A percentile compares a stretch with the other conserved stretches of the same genome.
Conservation (phyloP, 2,797 vertebrate genomes). For the Staurois parvus region DNA sequence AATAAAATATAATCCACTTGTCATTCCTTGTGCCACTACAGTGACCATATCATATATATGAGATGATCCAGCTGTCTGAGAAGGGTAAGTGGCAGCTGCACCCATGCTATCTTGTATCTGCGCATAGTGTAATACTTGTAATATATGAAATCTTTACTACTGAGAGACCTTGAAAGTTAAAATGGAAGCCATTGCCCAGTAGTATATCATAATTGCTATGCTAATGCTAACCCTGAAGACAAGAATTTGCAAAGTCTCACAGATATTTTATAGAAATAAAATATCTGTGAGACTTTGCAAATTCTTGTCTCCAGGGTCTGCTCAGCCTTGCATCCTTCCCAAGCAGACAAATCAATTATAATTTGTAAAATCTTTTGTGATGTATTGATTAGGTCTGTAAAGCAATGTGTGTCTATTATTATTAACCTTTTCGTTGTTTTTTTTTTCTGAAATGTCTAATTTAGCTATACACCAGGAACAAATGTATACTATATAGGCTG, state of each 20-base stretch:
- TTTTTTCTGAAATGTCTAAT: background rate
- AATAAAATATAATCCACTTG: too few relatives aligned
- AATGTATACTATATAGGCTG: background rate
- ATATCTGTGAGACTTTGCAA: constrained; percentile 53
- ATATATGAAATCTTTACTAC: background rate
- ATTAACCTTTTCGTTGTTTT: constrained; percentile 42
- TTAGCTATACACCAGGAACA: background rate
- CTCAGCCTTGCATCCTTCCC: constrained; percentile 48
- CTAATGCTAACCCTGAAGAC: constrained; percentile 41
- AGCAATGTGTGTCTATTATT: constrained; percentile 27
- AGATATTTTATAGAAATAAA: constrained; percentile 26
- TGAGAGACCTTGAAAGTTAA: background rate
- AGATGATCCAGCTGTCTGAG: too few relatives aligned
- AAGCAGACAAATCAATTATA: constrained; percentile 58
- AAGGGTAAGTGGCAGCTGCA: background rate
- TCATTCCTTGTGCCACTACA: too few relatives aligned
- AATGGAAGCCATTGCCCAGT: constrained; percentile 10
- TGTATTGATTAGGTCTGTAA: constrained; percentile 52
- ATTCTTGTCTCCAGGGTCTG: constrained; percentile 53
- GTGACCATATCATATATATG: too few relatives aligned
- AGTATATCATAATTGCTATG: constrained; percentile 24
- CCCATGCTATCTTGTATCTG: background rate
- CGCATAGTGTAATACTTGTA: background rate
- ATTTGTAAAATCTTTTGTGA: constrained; percentile 55
- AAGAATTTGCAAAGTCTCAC: constrained; percentile 53